These are phyloP conservation scores for Ostrea denselamellosa DNA, from an alignment of 1,140 invertebrate genomes.

Conservation along the genomic window DNA sequence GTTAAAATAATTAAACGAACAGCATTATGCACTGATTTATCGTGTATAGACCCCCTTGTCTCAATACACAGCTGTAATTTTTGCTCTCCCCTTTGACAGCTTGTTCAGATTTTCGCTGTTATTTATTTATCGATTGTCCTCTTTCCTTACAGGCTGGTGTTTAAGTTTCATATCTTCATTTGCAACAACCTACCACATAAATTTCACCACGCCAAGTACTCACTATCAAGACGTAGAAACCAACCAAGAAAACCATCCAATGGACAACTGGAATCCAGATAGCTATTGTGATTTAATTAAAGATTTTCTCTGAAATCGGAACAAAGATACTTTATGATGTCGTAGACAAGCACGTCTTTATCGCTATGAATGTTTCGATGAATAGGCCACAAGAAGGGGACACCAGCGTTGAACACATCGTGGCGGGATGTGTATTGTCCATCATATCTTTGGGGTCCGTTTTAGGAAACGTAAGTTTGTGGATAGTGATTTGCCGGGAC, in stretches of 20 bases:
- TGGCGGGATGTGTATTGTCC: constrained; percentile 56
- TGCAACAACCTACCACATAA: not conserved
- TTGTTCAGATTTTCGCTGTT: not conserved
- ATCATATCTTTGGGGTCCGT: constrained; percentile 60
- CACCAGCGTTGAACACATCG: not conserved
- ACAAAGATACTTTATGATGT: not conserved
- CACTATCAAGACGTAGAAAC: not conserved
- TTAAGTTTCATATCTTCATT: not conserved
- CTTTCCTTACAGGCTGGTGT: not conserved
- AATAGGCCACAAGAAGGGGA: not conserved
- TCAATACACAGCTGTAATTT: no score
- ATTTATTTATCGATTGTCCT: not conserved
- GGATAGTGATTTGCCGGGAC: constrained; percentile 60
- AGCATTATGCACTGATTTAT: no score
- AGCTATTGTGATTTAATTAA: not conserved
- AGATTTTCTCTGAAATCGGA: not conserved
- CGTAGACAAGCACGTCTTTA: not conserved
- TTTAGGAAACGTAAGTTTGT: constrained; percentile 62
- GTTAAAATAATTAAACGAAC: no score
- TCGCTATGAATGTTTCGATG: not conserved
- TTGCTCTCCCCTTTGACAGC: no score
- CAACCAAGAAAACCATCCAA: not conserved
- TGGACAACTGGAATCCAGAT: not conserved
- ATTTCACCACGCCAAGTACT: not conserved
- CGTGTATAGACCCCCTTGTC: no score